Conservation (phyloP, 2,113 vertebrate genomes). For the Gasterosteus nipponicus region DNA sequence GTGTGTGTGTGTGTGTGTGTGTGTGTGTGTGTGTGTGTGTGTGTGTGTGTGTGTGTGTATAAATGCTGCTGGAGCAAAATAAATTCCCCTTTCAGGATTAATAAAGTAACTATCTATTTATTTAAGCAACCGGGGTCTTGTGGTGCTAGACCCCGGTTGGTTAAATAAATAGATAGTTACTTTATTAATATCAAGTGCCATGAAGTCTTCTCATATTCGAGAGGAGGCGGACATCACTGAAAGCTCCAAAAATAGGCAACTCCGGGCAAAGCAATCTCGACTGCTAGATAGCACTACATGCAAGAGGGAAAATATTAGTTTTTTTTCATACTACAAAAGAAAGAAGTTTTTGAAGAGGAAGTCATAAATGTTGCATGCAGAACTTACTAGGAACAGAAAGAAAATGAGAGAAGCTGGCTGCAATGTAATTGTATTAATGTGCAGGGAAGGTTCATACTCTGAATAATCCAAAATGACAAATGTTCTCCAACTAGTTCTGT, state of each 20-base stretch:
- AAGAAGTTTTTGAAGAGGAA: neutral
- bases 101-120: too few relatives aligned
- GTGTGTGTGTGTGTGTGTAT: too few relatives aligned
- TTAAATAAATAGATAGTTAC: too few relatives aligned
- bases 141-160: too few relatives aligned
- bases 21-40: too few relatives aligned
- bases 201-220: neutral
- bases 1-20: too few relatives aligned
- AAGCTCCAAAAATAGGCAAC: neutral
- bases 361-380: neutral
- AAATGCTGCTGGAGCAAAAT: too few relatives aligned
- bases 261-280: neutral
- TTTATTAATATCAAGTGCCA: neutral
- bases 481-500: neutral
- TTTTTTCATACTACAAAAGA: neutral
- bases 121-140: too few relatives aligned
- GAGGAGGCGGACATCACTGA: neutral
- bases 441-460: neutral
- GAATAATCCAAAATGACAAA: conserved; percentile 10
- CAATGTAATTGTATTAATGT: neutral
- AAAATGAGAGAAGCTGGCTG: neutral
- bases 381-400: neutral
- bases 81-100: too few relatives aligned
- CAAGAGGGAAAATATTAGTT: neutral
- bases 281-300: neutral